Base-by-base conservation (phyloP, 1,140 invertebrate species). In the Anastrepha ludens region DNA sequence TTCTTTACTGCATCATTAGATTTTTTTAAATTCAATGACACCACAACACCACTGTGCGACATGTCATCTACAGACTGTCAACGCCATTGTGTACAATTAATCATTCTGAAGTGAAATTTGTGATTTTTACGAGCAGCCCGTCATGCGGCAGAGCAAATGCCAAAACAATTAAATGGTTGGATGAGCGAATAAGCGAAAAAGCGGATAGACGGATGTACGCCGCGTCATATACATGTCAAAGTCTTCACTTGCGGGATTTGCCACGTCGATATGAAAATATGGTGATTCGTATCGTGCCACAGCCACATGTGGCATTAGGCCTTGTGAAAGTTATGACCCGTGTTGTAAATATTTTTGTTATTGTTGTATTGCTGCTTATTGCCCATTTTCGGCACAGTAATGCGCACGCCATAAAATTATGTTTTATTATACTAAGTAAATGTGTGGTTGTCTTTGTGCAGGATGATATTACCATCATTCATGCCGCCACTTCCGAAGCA, bases 31-130 rank as follows among this genome's bases (percentile, higher is more conserved):
- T 29, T 29, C 29, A 29, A 29, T 29, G 29, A 29, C 29, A 29
- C 29, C 29, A 29, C 29, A 29, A 29, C 29, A 17, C 13, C 13
- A 62, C 60, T 55, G n/a, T 62, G n/a, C 60, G 44, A 81, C 74
- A 89, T 90, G 90, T 86, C 64, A 29, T 67, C 58, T 74, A 89
- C 89, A 89, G 88, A 89, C 91, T 92, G 90, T 91, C 91, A 92
- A 89, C 87, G 88, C 88, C 65, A 47, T 29, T 74, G 59, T 29
- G 65, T 50, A 60, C 67, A 81, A 88, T 88, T 88, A 88, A 88
- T 88, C 88, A 88, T 65, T 87, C 59, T 44, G 70, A 88, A 81
- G 88, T 81, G 60, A 87, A 74, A 86, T 88, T 88, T 88, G 64
- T 87, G 58, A 65, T 64, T 88, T 88, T 88, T 88, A 88, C 86